A percentile compares a stretch with the other conserved stretches of the same genome.
Conservation (phyloP, 2,113 vertebrate species). For the Leucosticte australis region DNA sequence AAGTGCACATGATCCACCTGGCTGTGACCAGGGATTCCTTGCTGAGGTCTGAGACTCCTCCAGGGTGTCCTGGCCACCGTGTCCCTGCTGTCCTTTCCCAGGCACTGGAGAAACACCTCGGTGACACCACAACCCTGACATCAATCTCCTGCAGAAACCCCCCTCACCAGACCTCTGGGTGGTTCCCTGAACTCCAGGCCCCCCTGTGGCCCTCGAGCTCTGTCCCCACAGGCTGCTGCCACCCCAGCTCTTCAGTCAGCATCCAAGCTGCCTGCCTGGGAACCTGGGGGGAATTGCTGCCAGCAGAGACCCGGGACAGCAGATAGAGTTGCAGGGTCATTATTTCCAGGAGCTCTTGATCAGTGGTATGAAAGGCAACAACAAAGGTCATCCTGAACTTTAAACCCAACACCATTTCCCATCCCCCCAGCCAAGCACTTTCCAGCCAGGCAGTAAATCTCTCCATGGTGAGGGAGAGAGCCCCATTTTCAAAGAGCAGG, state of each 20-base stretch:
- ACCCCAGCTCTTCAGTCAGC: neutral
- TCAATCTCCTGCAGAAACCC: conserved; percentile 13
- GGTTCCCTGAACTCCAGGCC: neutral
- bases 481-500: neutral
- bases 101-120: accelerated
- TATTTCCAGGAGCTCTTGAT: conserved; percentile 62
- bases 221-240: neutral
- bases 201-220: accelerated
- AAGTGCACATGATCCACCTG: accelerated
- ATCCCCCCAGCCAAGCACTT: conserved; percentile 37
- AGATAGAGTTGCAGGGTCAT: conserved; percentile 38
- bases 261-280: conserved; percentile 1
- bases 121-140: neutral
- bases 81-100: neutral
- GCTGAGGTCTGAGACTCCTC: neutral
- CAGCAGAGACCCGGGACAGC: neutral
- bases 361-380: conserved; percentile 55
- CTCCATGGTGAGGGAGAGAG: neutral
- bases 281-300: neutral
- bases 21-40: neutral
- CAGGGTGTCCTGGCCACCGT: neutral
- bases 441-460: conserved; percentile 46
- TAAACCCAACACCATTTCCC: conserved; percentile 40
- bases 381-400: conserved; percentile 65
- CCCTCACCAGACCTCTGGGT: neutral